phyloP scores from a whole-genome alignment of 2,113 vertebrate genomes.

The Hippocampus barbouri region DNA sequence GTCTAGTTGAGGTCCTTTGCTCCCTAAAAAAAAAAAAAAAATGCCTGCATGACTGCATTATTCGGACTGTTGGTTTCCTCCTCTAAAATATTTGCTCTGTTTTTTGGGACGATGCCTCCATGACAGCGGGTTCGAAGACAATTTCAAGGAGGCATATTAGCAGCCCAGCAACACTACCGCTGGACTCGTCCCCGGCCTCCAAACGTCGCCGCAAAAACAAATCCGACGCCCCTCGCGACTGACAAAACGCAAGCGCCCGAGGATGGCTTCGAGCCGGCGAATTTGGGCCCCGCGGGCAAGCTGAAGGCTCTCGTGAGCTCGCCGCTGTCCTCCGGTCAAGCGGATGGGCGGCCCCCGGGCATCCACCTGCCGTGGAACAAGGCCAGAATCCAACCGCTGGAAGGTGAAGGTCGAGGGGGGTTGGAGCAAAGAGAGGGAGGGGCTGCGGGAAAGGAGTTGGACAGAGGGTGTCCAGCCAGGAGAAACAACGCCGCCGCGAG shows the following conservation, averaged over 20 bases:
- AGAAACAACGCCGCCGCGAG: background rate
- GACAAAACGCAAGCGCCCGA: slow-evolving; percentile 17
- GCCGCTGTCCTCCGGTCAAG: slow-evolving; percentile 43
- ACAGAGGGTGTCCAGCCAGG: background rate
- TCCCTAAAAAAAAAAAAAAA: too few species aligned
- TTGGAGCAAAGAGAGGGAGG: slow-evolving; percentile 8
- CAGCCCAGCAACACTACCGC: slow-evolving; percentile 14
- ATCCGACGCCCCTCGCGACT: slow-evolving; percentile 43
- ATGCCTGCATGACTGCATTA: too few species aligned
- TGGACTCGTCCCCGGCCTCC: slow-evolving; percentile 56
- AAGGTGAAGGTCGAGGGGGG: slow-evolving; percentile 31
- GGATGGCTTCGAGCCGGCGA: slow-evolving; percentile 7
- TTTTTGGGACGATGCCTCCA: slow-evolving; percentile 50
- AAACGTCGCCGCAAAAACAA: slow-evolving; percentile 47
- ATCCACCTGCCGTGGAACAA: slow-evolving; percentile 79
- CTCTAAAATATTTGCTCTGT: slow-evolving; percentile 10
- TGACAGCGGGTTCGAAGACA: slow-evolving; percentile 71
- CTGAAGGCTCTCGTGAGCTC: slow-evolving; percentile 66
- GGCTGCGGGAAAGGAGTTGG: background rate
- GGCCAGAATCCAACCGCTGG: slow-evolving; percentile 80
- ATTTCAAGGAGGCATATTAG: slow-evolving; percentile 40
- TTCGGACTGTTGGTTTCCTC: background rate
- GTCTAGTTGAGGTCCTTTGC: too few species aligned
- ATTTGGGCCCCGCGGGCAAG: slow-evolving; percentile 43
- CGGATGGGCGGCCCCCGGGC: slow-evolving; percentile 54